Evolutionary conservation across 2,113 vertebrate genomes (phyloP).

Genomic region (Oncorhynchus gorbuscha): DNA sequence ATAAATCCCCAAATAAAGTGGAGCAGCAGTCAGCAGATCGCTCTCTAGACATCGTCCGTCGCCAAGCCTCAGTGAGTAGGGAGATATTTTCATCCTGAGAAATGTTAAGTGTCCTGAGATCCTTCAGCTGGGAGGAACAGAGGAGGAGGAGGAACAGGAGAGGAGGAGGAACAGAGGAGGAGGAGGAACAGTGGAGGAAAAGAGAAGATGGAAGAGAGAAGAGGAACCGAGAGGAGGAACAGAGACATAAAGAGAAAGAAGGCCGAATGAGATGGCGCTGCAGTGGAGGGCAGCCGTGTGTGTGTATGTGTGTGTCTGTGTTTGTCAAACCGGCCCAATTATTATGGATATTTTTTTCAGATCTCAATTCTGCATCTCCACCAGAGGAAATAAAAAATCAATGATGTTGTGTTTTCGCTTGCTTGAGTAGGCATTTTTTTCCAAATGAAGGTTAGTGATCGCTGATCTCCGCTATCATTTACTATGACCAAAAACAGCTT

Average conservation of each 20-base stretch:
- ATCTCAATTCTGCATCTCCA: constrained; percentile 14
- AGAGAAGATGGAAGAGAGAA: constrained; percentile 10
- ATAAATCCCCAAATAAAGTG: constrained; percentile 69
- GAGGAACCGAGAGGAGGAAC: no score
- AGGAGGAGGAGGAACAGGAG: not conserved
- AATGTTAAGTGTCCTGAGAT: constrained; percentile 62
- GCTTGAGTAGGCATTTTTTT: no score
- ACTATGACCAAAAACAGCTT: no score
- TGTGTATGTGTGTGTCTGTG: constrained; percentile 2
- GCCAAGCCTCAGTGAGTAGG: constrained; percentile 60
- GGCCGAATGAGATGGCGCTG: not conserved
- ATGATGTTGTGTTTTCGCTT: not conserved
- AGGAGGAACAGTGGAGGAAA: constrained; percentile 24
- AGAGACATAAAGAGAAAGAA: no score
- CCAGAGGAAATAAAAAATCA: not conserved
- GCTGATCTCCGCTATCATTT: no score
- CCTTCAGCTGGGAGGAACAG: constrained; percentile 8
- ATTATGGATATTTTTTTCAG: not conserved
- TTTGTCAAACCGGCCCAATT: constrained; percentile 23
- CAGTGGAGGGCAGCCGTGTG: not conserved
- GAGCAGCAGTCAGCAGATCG: constrained; percentile 47
- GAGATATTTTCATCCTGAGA: constrained; percentile 76
- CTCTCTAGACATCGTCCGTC: constrained; percentile 67
- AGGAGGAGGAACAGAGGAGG: constrained; percentile 46
- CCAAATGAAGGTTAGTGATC: no score